Conservation (phyloP, 2,888 invertebrate species). For the Malacosoma neustria region DNA sequence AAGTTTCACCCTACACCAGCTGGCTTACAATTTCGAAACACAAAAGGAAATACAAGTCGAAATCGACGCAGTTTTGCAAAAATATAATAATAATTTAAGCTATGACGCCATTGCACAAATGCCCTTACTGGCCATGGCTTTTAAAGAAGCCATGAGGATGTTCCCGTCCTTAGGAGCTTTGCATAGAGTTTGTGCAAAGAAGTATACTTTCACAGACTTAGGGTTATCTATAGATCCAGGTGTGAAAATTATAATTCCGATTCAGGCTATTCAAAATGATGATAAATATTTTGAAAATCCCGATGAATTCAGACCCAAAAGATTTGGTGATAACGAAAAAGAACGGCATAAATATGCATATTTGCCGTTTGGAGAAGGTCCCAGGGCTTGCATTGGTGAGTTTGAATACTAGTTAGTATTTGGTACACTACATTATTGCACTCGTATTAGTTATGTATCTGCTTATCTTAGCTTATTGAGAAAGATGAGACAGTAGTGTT, state of each 20-base stretch:
- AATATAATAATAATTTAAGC: slow-evolving; percentile 38
- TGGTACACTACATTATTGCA: too few species aligned
- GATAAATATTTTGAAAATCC: slow-evolving; percentile 42
- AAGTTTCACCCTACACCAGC: slow-evolving; percentile 42
- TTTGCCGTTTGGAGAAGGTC: slow-evolving; percentile 46
- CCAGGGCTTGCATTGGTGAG: slow-evolving; percentile 46
- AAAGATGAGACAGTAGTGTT: too few species aligned
- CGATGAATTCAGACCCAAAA: slow-evolving; percentile 31
- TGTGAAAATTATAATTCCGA: slow-evolving; percentile 39
- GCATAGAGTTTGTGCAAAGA: slow-evolving; percentile 32
- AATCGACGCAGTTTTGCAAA: slow-evolving; percentile 38
- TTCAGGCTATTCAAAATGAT: slow-evolving; percentile 44
- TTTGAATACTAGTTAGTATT: too few species aligned
- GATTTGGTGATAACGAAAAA: slow-evolving; percentile 24
- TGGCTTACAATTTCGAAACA: slow-evolving; percentile 47
- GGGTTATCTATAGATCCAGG: slow-evolving; percentile 38
- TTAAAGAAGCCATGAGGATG: slow-evolving; percentile 42
- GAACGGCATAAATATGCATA: slow-evolving; percentile 27
- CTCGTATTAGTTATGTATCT: too few species aligned
- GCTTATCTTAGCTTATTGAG: too few species aligned
- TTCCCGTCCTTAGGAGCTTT: slow-evolving; percentile 39
- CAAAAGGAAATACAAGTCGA: slow-evolving; percentile 44
- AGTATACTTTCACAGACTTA: slow-evolving; percentile 30
- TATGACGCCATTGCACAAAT: slow-evolving; percentile 43
- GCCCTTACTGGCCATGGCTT: slow-evolving; percentile 30